Evolutionary conservation across 2,797 vertebrate species (phyloP), one percentile per base, ranked within the genome.

Genomic region (Notolepis coatsorum): DNA sequence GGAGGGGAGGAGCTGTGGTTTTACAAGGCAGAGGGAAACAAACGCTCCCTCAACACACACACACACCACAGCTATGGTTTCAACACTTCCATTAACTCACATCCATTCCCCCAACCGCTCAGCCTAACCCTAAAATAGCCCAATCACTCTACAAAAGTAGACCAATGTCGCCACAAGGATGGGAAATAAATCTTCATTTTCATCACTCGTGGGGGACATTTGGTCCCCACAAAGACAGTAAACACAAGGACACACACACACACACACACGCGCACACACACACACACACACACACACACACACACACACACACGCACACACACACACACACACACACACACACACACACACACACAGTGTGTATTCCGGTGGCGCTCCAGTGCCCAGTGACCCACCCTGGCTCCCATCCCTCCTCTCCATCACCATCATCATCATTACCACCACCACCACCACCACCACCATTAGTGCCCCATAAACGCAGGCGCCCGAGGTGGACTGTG

Each of bases 391-490:
- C 13, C 27, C 21, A n/a, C 33, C 20, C 15, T 17, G 33, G 33
- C 23, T 24, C 7, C 51, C 51, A 27, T 54, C n/a, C n/a, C n/a
- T n/a, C n/a, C n/a, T n/a, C n/a, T n/a, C n/a, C 17, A 5, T 25
- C 23, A 39, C 5, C 30, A 30, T 20, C 15, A 30, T 27, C 47
- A 48, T 48, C 7, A 48, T 27, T 15, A 27, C 54, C 55, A 43
- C 8, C 20, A 21, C 17, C 54, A 65, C n/a, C n/a, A n/a, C n/a
- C n/a, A n/a, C n/a, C 24, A 43, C 8, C 20, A 21, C 17, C 54
- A 65, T 61, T 75, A 71, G 75, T 69, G 4, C 61, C 46, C 35
- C 35, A 74, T 59, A 48, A 69, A 68, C 49, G 54, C 0, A 47
- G 27, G 49, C 61, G 45, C 10, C 7, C 10, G 13, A 3, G 67